phyloP scores from a whole-genome alignment of 2,113 vertebrate species.

The Pteronura brasiliensis region DNA sequence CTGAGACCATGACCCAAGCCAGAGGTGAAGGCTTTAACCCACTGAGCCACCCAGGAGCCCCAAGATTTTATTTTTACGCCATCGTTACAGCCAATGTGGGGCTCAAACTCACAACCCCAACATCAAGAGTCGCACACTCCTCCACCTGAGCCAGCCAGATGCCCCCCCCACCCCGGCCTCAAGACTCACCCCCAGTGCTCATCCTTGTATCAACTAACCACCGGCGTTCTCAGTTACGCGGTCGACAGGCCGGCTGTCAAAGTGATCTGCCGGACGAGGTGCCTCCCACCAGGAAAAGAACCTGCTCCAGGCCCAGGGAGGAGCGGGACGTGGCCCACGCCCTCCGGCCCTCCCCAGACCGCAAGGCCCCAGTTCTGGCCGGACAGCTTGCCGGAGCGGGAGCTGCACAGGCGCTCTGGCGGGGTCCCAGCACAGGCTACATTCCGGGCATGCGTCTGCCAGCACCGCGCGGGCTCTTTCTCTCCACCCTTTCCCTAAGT shows the following conservation, averaged over 20 bases:
- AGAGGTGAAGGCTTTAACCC: no score
- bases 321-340: rapidly evolving
- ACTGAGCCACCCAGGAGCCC: no score
- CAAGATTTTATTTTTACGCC: not conserved
- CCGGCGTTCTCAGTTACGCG: not conserved
- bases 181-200: not conserved
- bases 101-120: not conserved
- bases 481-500: not conserved
- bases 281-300: not conserved
- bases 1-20: no score
- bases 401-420: rapidly evolving
- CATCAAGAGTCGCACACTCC: not conserved
- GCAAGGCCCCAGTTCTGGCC: not conserved
- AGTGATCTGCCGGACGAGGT: not conserved
- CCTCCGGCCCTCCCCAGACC: not conserved
- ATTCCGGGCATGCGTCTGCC: not conserved
- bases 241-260: no score
- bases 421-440: not conserved
- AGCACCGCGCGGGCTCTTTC: rapidly evolving
- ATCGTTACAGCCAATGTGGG: not conserved
- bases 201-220: not conserved
- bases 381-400: rapidly evolving
- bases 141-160: not conserved
- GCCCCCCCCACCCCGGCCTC: no score
- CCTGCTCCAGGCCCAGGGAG: not conserved